Evolutionary conservation across 2,888 invertebrate genomes (phyloP), one percentile per base, ranked within the genome.

Genomic region (Meta bourneti): DNA sequence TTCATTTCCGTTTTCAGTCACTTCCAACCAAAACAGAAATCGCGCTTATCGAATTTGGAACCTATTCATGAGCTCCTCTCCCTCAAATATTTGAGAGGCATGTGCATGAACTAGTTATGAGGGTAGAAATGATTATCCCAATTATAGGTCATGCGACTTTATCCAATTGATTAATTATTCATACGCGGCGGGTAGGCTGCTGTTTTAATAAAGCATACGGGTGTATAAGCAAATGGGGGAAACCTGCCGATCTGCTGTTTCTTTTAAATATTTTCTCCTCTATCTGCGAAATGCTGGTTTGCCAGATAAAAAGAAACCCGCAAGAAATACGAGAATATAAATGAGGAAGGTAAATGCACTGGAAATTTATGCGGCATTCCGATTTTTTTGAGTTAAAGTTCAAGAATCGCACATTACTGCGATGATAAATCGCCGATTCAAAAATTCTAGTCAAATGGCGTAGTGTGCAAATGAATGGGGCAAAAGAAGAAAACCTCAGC

Each of bases 61-160:
- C 34, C 34, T 34, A 34, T 34, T 34, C 34, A 34, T 34, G 34
- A 34, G 4, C 34, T 34, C 4, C 34, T 34, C 34, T 34, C 34
- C 34, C 34, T 34, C 34, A 34, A 34, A 34, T 34, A 34, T 34
- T 34, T 34, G 34, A 34, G 34, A 34, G 34, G 34, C 34, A n/a
- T n/a, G n/a, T n/a, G n/a, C 4, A 34, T 61, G 13, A 61, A 19
- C 34, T 74, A 11, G 11, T 7, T n/a, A 77, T 77, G 77, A 77
- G 77, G 77, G 77, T 77, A n/a, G n/a, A 77, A n/a, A 49, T 77
- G n/a, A 77, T 51, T 51, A 51, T n/a, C 13, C 11, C 77, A 51
- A 77, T 77, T 49, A 77, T 77, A 77, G 77, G 77, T 77, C 77
- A 77, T 49, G 77, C 77, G 51, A 77, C 49, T 48, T 77, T 77